Base-by-base conservation (phyloP, 2,888 invertebrate genomes). In the Litoditis marina region DNA sequence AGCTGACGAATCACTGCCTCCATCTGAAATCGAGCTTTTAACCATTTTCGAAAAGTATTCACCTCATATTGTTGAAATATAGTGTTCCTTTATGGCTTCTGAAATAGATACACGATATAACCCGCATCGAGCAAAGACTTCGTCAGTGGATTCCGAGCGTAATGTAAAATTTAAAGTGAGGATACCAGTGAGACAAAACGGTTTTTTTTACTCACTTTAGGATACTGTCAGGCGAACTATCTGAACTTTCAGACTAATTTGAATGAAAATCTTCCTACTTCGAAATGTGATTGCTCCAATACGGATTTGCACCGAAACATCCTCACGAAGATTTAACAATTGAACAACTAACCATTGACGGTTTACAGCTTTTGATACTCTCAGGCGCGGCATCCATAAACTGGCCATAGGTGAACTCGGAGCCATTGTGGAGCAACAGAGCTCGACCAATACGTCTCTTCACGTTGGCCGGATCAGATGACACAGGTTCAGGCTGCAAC, bases 341-440 rank as follows among this genome's bases (percentile, higher is more conserved):
- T n/a, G n/a, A 16, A 16, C 8, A 19, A 47, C 19, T 19, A 11
- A 55, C 55, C 55, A 27, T 7, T 13, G n/a, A n/a, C 28, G 8
- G 8, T 5, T 19, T 32, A 11, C 19, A n/a, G n/a, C 27, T 32
- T 4, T 46, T n/a, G 19, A 47, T n/a, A 5, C 22, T 19, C 6
- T 27, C 31, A 8, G 47, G 47, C 7, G 47, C 7, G 7, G 11
- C 19, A 2, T 49, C 25, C 31, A 11, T 11, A 19, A 57, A 57
- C 19, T 47, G 13, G 6, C 31, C 28, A 32, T 34, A 46, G 31
- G 57, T 22, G 27, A 57, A 57, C 22, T 31, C 49, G 47, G 3
- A 11, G 7, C 57, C 57, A 19, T 47, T 32, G 32, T 32, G 49
- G 22, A 46, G 57, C 25, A 57, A 31, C 16, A 57, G 22, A 7